Evolutionary conservation across 2,888 invertebrate species (phyloP), one percentile per base, ranked within the genome.

Genomic region (Dioctria linearis): DNA sequence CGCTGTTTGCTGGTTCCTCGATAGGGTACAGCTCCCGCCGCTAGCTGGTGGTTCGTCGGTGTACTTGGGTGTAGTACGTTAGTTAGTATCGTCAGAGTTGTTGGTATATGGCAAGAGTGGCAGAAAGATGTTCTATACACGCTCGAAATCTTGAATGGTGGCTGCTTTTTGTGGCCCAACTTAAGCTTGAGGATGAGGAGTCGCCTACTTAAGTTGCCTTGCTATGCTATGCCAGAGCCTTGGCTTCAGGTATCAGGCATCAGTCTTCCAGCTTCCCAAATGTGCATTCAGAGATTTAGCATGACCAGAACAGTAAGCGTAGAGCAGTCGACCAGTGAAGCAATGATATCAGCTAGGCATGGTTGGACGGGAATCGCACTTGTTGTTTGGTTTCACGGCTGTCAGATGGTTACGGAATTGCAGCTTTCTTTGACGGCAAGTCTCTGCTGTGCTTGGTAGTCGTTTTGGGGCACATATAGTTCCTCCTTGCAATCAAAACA

Each of bases 1-100:
- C 83, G 82, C 81, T 80, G 82, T 25, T 63, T 9, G 51, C 5
- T 43, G 37, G 37, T 42, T 8, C 13, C 46, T 66, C 37, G 54
- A 25, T 8, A 11, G 54, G 54, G 42, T 73, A 76, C 57, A 37
- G 78, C 43, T 75, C 78, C 80, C 82, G 80, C 80, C 80, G 82
- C 59, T 59, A 2, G 3, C 6, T 46, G 13, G n/a, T n/a, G 5
- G 11, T 57, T 25, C 80, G 59, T 49, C 76, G 61, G 69, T 79
- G 80, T 59, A 73, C 79, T 83, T 79, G 83, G 83, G 82, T 80
- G 82, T 80, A 75, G 80, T 49, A 9, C 83, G 25, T 25, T 25
- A 25, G 25, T 25, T 25, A 25, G 25, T 25, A 25, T 25, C 25
- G 81, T 80, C 80, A 80, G 37, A 2, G 37, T 4, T 13, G 6